Base-by-base conservation (phyloP, 2,113 vertebrate genomes). In the Tetrao urogallus region DNA sequence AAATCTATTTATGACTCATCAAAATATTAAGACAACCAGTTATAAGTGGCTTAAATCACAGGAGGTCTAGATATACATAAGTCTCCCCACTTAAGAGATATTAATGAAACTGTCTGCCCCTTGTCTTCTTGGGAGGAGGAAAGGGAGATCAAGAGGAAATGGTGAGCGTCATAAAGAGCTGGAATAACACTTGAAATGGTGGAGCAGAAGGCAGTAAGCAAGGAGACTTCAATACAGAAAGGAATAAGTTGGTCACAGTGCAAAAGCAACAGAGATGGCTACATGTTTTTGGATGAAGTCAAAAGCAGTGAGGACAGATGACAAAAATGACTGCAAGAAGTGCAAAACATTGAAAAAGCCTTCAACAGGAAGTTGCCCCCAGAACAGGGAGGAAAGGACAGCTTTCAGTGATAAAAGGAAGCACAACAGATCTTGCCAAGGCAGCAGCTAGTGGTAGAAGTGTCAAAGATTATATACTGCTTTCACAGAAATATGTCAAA, bases 141-240 rank as follows among this genome's bases (percentile, higher is more conserved):
- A 82, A 78, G 20, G 52, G 32, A 67, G 47, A 82, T 13, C 8
- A 69, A 50, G 20, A 90, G 3, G 25, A 82, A 75, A 54, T 12
- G 48, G 30, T 0, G 1, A 89, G 32, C 3, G 1, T 9, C 57
- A 11, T 6, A 15, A 70, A 19, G 43, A 60, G 12, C 0, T 47
- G 19, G 47, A 71, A 43, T 22, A 57, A 61, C 75, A 65, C 28
- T 30, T 32, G 1, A 89, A 67, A 48, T 0, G 2, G 50, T 15
- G 40, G 72, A 63, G 47, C 42, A 86, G 61, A 84, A 83, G 76
- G 36, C 58, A 83, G 86, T 69, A 92, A 86, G 42, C 45, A 9
- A 48, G 18, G 22, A 34, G 36, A 36, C 36, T 40, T 28, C 4
- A 13, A 19, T 54, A 43, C 2, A 86, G 73, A 36, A 82, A 69